These are phyloP conservation scores for Atrichornis clamosus DNA, from an alignment of 2,113 vertebrate species.

Conservation along the genomic window DNA sequence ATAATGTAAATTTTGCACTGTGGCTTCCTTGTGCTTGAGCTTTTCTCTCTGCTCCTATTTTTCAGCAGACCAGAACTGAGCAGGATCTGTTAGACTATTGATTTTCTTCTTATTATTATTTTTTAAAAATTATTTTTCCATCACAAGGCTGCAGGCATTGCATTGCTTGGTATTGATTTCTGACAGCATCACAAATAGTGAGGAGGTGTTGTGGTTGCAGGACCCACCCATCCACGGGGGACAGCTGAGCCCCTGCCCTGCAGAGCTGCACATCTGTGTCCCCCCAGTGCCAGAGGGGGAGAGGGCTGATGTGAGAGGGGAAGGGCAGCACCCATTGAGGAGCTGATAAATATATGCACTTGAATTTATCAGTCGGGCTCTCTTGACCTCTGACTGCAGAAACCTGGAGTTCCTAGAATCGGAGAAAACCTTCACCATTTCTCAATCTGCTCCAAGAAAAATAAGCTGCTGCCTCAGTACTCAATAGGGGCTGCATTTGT, in stretches of 20 bases:
- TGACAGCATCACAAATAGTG: not conserved
- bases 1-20: not conserved
- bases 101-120: not conserved
- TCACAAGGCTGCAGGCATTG: not conserved
- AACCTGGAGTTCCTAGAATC: not conserved
- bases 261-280: not conserved
- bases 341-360: not conserved
- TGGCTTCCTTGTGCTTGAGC: not conserved
- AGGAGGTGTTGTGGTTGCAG: not conserved
- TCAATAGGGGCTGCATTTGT: fast-evolving
- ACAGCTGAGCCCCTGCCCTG: not conserved
- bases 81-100: not conserved
- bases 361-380: not conserved
- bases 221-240: too few species aligned
- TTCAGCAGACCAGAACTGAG: not conserved
- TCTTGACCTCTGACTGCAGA: not conserved
- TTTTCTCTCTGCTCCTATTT: not conserved
- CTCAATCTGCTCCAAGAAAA: not conserved
- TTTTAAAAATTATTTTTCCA: not conserved
- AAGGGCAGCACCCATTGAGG: not conserved
- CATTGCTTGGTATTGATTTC: not conserved
- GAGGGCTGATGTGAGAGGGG: not conserved
- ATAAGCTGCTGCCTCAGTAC: not conserved
- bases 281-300: not conserved
- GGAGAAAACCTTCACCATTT: not conserved